phyloP scores from a whole-genome alignment of 2,797 vertebrate species.

The Mionectes olivaceus region DNA sequence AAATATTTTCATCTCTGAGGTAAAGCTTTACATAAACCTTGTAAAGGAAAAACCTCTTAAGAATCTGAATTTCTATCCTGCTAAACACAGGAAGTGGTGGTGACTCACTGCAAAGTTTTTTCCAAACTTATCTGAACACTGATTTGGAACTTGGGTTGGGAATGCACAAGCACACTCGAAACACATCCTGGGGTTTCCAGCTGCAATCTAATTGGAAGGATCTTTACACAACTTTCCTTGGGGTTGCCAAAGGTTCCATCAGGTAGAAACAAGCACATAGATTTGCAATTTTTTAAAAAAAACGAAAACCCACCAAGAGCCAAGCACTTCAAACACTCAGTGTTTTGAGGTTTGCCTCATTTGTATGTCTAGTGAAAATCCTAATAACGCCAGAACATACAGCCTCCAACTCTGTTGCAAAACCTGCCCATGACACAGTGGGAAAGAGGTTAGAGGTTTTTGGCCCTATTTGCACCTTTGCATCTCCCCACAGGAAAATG shows the following conservation, averaged over 20 bases:
- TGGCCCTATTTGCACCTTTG: background rate
- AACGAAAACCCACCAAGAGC: background rate
- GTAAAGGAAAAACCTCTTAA: background rate
- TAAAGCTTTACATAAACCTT: background rate
- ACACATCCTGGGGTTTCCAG: background rate
- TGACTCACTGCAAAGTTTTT: slow-evolving; percentile 22
- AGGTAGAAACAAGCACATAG: background rate
- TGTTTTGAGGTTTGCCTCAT: background rate
- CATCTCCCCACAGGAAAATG: background rate
- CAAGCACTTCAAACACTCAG: background rate
- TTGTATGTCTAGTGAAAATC: background rate
- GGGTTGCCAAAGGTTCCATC: background rate
- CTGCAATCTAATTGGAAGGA: background rate
- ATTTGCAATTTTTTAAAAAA: background rate
- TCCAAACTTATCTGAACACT: background rate
- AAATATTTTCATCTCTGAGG: background rate
- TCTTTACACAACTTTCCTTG: background rate
- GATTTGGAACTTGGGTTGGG: background rate
- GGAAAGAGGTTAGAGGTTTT: background rate
- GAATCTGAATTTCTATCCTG: background rate
- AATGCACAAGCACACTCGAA: background rate
- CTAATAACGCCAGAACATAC: background rate
- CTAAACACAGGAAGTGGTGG: background rate
- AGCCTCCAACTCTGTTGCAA: background rate
- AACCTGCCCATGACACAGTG: background rate